A percentile compares a stretch with the other conserved stretches of the same genome.
Conservation (phyloP, 1,140 invertebrate genomes). For the Cydia splendana region DNA sequence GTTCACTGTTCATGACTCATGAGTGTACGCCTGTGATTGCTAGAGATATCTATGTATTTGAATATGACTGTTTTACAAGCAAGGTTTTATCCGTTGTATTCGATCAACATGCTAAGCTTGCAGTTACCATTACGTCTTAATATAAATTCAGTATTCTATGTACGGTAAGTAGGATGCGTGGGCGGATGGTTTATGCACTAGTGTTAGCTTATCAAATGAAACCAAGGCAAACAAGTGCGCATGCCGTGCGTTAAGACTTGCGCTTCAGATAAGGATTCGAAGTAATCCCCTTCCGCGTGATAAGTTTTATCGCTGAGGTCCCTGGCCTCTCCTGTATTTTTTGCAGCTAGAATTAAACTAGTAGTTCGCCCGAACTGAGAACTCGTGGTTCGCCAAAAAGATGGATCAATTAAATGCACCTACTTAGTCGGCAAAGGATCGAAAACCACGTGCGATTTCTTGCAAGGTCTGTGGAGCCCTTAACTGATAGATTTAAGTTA, state of each 20-base stretch:
- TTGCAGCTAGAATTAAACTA: neutral
- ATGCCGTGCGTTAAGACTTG: neutral
- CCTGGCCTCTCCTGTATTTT: neutral
- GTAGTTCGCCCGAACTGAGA: too few species aligned
- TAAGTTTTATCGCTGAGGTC: neutral
- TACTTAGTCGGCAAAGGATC: too few species aligned
- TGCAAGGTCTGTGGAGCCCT: too few species aligned
- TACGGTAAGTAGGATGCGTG: neutral
- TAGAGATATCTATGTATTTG: too few species aligned
- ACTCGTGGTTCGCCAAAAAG: too few species aligned
- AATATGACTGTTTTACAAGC: too few species aligned
- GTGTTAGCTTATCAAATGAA: neutral
- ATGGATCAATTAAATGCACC: too few species aligned
- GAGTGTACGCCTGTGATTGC: too few species aligned
- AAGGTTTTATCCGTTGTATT: too few species aligned
- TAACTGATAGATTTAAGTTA: too few species aligned
- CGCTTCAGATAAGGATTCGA: neutral
- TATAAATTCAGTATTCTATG: neutral
- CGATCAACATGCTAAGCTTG: neutral
- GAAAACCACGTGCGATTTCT: too few species aligned
- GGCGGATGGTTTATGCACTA: neutral
- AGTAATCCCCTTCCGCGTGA: conserved; percentile 15
- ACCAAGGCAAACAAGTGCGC: conserved; percentile 1
- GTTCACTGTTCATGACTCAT: too few species aligned
- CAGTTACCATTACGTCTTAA: neutral